A percentile compares a stretch with the other conserved stretches of the same genome.
phyloP scores from a whole-genome alignment of 2,797 vertebrate species.

The Gadopsis marmoratus region DNA sequence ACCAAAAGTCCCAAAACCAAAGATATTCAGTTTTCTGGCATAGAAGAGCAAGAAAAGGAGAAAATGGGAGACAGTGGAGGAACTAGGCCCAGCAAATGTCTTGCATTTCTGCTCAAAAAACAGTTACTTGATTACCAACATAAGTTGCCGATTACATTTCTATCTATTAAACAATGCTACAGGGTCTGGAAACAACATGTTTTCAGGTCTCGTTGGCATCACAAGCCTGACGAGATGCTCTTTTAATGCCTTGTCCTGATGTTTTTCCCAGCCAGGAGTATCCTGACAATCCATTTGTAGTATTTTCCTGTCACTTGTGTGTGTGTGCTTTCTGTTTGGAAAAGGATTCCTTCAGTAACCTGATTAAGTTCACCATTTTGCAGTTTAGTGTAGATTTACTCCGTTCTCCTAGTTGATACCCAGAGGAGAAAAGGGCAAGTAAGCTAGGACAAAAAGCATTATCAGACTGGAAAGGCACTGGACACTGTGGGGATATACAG shows the following conservation, averaged over 20 bases:
- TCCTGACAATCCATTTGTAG: not conserved
- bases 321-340: not conserved
- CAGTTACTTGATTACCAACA: not conserved
- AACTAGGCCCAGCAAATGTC: not conserved
- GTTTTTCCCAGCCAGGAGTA: not conserved
- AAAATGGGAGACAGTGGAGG: not conserved
- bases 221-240: not conserved
- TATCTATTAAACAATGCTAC: not conserved
- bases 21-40: not conserved
- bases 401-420: not conserved
- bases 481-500: conserved; percentile 3
- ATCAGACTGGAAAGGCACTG: conserved; percentile 18
- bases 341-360: not conserved
- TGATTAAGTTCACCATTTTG: conserved; percentile 7
- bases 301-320: not conserved
- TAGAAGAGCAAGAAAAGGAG: no score
- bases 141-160: not conserved
- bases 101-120: not conserved
- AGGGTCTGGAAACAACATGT: not conserved
- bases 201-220: not conserved
- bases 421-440: conserved; percentile 31
- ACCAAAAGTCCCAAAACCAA: not conserved
- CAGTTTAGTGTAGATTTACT: not conserved
- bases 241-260: not conserved
- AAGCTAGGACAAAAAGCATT: conserved; percentile 9